phyloP scores from a whole-genome alignment of 1,140 invertebrate genomes.

The Hylaeus anthracinus region DNA sequence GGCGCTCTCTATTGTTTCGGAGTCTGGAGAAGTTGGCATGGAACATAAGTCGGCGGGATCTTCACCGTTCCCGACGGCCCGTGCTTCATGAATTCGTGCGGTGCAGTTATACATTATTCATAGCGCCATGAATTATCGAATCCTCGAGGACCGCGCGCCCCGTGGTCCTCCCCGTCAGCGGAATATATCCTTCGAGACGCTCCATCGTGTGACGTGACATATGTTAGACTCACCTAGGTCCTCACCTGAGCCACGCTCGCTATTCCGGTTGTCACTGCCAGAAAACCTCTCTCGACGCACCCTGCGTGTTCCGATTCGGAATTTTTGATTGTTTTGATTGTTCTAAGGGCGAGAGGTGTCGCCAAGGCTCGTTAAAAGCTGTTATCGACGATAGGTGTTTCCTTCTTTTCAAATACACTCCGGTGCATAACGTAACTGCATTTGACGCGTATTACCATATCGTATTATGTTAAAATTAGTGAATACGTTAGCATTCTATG shows the following conservation, averaged over 20 bases:
- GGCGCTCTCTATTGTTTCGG: slow-evolving; percentile 55
- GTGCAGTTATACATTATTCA: slow-evolving; percentile 60
- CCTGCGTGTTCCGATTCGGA: not conserved
- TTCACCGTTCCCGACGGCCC: slow-evolving; percentile 42
- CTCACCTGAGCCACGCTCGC: slow-evolving; percentile 25
- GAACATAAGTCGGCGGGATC: slow-evolving; percentile 26
- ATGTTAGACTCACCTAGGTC: slow-evolving; percentile 55
- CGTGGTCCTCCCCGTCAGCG: not conserved
- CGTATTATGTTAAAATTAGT: too few species aligned
- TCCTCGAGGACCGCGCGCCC: slow-evolving; percentile 9
- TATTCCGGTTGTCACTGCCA: slow-evolving; percentile 16
- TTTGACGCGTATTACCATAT: too few species aligned
- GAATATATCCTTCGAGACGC: not conserved
- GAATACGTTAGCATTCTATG: too few species aligned
- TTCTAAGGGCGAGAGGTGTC: not conserved
- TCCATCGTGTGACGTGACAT: slow-evolving; percentile 50
- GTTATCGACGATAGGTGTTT: too few species aligned
- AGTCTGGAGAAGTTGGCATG: slow-evolving; percentile 14
- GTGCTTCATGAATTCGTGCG: slow-evolving; percentile 62
- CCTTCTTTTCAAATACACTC: too few species aligned
- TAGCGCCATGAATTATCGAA: slow-evolving; percentile 63
- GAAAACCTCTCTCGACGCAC: slow-evolving; percentile 16
- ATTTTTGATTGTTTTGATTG: not conserved
- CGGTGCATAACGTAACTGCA: too few species aligned
- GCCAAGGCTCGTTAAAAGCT: too few species aligned